These are phyloP conservation scores for Leptinotarsa defecta DNA, from an alignment of 1,140 invertebrate species.

Conservation along the genomic window DNA sequence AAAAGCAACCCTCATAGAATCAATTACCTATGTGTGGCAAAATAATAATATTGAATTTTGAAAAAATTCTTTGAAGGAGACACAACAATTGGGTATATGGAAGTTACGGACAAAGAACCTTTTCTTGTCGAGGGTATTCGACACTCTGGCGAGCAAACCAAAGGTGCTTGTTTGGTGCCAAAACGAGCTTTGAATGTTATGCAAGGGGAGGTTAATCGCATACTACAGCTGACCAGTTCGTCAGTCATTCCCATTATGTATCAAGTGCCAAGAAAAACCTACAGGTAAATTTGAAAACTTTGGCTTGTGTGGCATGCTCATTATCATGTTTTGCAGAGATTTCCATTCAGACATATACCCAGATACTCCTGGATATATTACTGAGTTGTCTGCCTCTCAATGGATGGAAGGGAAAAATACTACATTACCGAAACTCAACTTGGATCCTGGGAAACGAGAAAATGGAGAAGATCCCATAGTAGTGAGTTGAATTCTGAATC, in stretches of 20 bases:
- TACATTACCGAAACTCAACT: slow-evolving; percentile 74
- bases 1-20: too few relatives aligned
- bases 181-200: slow-evolving; percentile 91
- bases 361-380: slow-evolving; percentile 78
- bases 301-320: neutral
- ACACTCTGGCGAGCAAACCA: slow-evolving; percentile 85
- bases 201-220: slow-evolving; percentile 91
- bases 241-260: slow-evolving; percentile 91
- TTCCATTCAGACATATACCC: slow-evolving; percentile 93
- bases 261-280: slow-evolving; percentile 85
- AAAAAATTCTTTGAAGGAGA: slow-evolving; percentile 60
- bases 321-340: slow-evolving; percentile 78
- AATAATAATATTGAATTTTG: neutral
- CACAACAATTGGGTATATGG: slow-evolving; percentile 84
- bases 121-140: slow-evolving; percentile 81
- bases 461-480: slow-evolving; percentile 65
- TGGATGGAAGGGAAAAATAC: slow-evolving; percentile 78
- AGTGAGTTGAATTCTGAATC: slow-evolving; percentile 57
- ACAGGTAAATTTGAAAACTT: slow-evolving; percentile 43
- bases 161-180: slow-evolving; percentile 88
- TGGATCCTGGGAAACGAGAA: slow-evolving; percentile 73
- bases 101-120: slow-evolving; percentile 82
- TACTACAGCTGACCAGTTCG: slow-evolving; percentile 82
- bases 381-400: slow-evolving; percentile 73
- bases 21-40: too few relatives aligned